Conservation (phyloP, 2,113 vertebrate genomes). For the Centropus unirufus region DNA sequence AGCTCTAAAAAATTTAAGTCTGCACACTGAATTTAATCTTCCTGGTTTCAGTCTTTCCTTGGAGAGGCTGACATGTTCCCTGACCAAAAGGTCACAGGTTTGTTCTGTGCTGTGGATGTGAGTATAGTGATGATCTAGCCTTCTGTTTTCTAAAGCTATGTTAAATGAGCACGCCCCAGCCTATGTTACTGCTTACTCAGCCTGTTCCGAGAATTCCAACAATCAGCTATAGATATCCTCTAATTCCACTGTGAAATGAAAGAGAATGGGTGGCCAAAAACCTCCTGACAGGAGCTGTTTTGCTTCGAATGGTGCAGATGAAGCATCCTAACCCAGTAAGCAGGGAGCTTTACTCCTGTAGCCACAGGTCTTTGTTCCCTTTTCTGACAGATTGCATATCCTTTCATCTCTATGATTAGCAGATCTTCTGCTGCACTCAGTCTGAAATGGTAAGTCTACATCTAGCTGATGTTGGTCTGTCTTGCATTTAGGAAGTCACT, state of each 20-base stretch:
- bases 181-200: conserved; percentile 31
- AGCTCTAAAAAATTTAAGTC: neutral
- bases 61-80: neutral
- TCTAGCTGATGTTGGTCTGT: neutral
- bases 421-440: neutral
- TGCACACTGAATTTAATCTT: neutral
- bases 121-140: neutral
- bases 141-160: conserved; percentile 30
- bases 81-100: neutral
- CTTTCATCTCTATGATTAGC: conserved; percentile 47
- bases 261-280: conserved; percentile 38
- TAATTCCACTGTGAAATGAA: conserved; percentile 45
- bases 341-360: neutral
- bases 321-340: conserved; percentile 1
- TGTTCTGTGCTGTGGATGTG: neutral
- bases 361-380: conserved; percentile 45
- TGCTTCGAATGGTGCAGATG: conserved; percentile 11
- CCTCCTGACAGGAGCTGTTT: conserved; percentile 39
- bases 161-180: conserved; percentile 13
- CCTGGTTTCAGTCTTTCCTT: neutral
- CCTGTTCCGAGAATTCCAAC: conserved; percentile 1
- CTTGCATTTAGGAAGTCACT: neutral
- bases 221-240: neutral
- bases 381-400: conserved; percentile 22
- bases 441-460: neutral